Base-by-base conservation (phyloP, 2,113 vertebrate genomes). In the Scomber colias region DNA sequence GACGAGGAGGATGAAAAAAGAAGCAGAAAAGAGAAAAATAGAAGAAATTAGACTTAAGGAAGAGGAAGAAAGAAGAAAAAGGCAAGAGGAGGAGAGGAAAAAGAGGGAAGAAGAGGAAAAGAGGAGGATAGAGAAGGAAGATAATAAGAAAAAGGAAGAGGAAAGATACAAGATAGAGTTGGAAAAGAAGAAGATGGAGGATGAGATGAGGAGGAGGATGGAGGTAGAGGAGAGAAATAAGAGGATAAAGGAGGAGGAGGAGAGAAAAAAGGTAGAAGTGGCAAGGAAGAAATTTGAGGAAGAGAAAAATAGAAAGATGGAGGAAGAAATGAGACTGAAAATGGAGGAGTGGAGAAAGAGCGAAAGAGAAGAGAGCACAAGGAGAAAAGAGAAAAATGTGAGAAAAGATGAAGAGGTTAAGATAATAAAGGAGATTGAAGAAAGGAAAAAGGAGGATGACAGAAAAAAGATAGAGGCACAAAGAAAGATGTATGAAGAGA, bases 71-170 rank as follows among this genome's bases (percentile, higher is more conserved):
- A 19, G 0, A 24, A 74, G 81, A 54, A 15, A 44, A 11, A 62
- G 50, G 24, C 21, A 14, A 8, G 31, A 67, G 54, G 62, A 78
- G 5, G 16, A 53, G 0, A 45, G n/a, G 6, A 59, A 17, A 48
- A 61, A 40, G 21, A 45, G 17, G 50, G 15, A 71, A 59, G 56
- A 24, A 53, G 59, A 54, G n/a, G 11, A 40, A 51, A 19, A 30
- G 30, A 62, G 16, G 70, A 49, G 15, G 80, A 90, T 46, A 77
- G 92, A 83, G 94, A 92, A 85, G 92, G 21, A 92, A 81, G 57
- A 70, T 31, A 24, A 9, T 3, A 21, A 5, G 12, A 70, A 30
- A 35, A 30, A 15, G 48, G 49, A 71, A 88, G 71, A 94, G 87
- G 19, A 91, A 16, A 56, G 21, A 53, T 3, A 6, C 0, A 66